Base-by-base conservation (phyloP, 2,113 vertebrate species). In the Calyptomena viridis region DNA sequence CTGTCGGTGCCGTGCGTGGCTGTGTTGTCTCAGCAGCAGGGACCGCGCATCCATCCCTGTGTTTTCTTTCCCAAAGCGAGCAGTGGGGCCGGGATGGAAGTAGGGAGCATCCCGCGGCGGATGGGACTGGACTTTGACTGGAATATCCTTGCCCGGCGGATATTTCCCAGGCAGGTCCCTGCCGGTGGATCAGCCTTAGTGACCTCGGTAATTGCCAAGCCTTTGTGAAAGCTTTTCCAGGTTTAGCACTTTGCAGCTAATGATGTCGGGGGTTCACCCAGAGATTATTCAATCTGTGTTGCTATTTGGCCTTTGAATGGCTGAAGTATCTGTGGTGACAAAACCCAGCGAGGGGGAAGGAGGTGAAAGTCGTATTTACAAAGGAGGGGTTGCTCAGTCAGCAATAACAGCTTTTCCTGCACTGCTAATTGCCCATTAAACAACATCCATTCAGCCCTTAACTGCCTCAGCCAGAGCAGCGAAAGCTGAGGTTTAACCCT, bases 1-100 rank as follows among this genome's bases (percentile, higher is more conserved):
- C 72, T 39, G 3, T 15, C 9, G 31, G 42, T 42, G 3, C 4
- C 2, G 1, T n/a, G 42, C 44, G 59, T 3, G 0, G 14, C 42
- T 30, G 33, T 10, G 2, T 10, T 56, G 40, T 63, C 12, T 25
- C 52, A 14, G 46, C 71, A n/a, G 21, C 37, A 56, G 49, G 11
- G 27, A 9, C 20, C 13, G 28, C 17, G 46, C 16, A 18, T n/a
- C 24, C 11, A 18, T 37, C 24, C 11, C 0, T 6, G 1, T 8
- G 14, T 37, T 87, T 47, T 33, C 55, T 46, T 56, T 31, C 62
- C 63, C 73, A 10, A 2, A 14, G 2, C 2, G 37, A 58, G 37
- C 2, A 17, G 30, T 9, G 23, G 35, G 50, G 56, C 9, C 9
- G 60, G 30, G 8, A 35, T 66, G 14, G 40, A 13, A 9, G 13